phyloP scores from a whole-genome alignment of 2,888 invertebrate genomes.

The Notodonta dromedarius region DNA sequence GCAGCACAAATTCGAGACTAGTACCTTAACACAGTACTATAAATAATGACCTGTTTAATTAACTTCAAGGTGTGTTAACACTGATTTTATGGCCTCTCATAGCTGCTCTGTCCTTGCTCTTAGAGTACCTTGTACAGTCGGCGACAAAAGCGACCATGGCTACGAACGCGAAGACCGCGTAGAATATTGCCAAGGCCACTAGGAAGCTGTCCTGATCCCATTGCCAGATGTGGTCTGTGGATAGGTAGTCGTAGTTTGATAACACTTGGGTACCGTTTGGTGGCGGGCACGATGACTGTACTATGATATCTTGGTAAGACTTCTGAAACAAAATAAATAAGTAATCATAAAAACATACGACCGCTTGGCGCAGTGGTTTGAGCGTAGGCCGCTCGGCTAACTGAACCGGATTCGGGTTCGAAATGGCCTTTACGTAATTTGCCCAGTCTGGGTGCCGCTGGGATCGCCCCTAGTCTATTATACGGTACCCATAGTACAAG shows the following conservation, averaged over 20 bases:
- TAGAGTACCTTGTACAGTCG: slow-evolving; percentile 82
- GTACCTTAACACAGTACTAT: not conserved
- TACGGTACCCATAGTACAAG: too few species aligned
- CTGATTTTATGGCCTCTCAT: slow-evolving; percentile 82
- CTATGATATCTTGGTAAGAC: slow-evolving; percentile 94
- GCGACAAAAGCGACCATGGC: slow-evolving; percentile 86
- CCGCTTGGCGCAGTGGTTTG: too few species aligned
- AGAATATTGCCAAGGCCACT: slow-evolving; percentile 85
- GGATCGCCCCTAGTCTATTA: too few species aligned
- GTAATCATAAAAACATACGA: too few species aligned
- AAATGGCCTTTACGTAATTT: too few species aligned
- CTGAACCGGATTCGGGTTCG: too few species aligned
- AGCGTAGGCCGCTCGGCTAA: too few species aligned
- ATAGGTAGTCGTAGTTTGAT: slow-evolving; percentile 71
- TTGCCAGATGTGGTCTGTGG: slow-evolving; percentile 75
- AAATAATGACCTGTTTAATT: slow-evolving; percentile 1
- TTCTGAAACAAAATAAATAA: slow-evolving; percentile 80
- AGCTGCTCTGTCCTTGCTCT: slow-evolving; percentile 77
- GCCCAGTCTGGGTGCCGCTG: too few species aligned
- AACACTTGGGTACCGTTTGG: slow-evolving; percentile 91
- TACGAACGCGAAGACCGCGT: slow-evolving; percentile 84
- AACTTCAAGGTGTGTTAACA: slow-evolving; percentile 84
- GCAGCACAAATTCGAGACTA: not conserved
- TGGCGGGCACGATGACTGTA: slow-evolving; percentile 91
- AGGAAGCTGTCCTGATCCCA: slow-evolving; percentile 83